A percentile compares a stretch with the other conserved stretches of the same genome.
Conservation (phyloP, 2,888 invertebrate genomes). For the Zele albiditarsus region DNA sequence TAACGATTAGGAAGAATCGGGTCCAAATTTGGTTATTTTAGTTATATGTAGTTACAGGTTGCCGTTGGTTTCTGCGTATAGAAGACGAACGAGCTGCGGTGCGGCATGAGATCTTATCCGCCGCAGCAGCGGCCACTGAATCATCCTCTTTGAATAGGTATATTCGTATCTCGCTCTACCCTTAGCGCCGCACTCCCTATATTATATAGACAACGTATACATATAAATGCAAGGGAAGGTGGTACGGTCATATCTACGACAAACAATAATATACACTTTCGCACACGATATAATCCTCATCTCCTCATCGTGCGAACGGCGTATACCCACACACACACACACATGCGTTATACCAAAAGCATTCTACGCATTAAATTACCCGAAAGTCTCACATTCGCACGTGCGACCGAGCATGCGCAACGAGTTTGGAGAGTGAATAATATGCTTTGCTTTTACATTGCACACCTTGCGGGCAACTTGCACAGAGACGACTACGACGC, state of each 20-base stretch:
- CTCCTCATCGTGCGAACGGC: slow-evolving; percentile 9
- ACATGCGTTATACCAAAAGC: slow-evolving; percentile 60
- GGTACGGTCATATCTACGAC: slow-evolving; percentile 29
- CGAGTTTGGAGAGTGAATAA: slow-evolving; percentile 35
- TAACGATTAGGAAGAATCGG: slow-evolving; percentile 20
- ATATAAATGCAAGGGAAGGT: slow-evolving; percentile 31
- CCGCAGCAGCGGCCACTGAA: slow-evolving; percentile 70
- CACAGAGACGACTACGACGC: slow-evolving; percentile 47
- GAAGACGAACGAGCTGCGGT: slow-evolving; percentile 66
- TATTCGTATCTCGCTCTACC: slow-evolving; percentile 40
- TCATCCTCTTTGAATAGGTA: slow-evolving; percentile 72
- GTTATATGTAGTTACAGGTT: slow-evolving; percentile 64
- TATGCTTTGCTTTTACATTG: slow-evolving; percentile 48
- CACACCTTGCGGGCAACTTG: slow-evolving; percentile 55
- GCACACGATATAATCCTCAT: slow-evolving; percentile 39
- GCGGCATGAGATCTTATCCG: slow-evolving; percentile 71
- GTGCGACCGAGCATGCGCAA: slow-evolving; percentile 43
- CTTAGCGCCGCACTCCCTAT: slow-evolving; percentile 62
- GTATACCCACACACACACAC: slow-evolving; percentile 19
- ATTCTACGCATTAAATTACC: slow-evolving; percentile 64
- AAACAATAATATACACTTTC: slow-evolving; percentile 17
- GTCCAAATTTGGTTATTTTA: slow-evolving; percentile 52
- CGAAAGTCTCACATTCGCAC: slow-evolving; percentile 53
- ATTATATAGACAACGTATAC: slow-evolving; percentile 45
- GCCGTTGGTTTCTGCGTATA: slow-evolving; percentile 55